Conservation (phyloP, 2,888 invertebrate genomes). For the Sesamia inferens region DNA sequence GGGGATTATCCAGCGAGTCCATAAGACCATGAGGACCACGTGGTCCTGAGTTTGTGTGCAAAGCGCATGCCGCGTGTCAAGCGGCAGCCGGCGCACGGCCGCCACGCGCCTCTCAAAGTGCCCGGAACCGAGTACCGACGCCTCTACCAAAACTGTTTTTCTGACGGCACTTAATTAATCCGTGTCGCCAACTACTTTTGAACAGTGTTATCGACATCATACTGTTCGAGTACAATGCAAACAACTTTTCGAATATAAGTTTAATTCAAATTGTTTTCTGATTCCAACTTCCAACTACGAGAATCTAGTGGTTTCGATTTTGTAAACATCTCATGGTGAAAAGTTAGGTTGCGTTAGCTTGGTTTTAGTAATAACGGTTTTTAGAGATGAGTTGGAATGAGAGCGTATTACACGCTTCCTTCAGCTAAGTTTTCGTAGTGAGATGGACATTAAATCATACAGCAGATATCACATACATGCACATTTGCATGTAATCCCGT, state of each 20-base stretch:
- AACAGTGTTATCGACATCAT: constrained; percentile 48
- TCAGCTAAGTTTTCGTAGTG: too few species aligned
- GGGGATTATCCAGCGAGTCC: constrained; percentile 80
- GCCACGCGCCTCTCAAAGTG: constrained; percentile 80
- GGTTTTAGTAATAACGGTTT: too few species aligned
- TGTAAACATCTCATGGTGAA: too few species aligned
- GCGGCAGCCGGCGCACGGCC: constrained; percentile 63
- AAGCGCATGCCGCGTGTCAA: constrained; percentile 48
- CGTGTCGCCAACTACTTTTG: constrained; percentile 74
- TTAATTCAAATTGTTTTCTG: background rate
- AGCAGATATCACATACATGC: too few species aligned
- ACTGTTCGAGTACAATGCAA: background rate
- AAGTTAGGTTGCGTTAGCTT: too few species aligned
- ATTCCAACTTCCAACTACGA: too few species aligned
- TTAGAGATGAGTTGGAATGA: too few species aligned
- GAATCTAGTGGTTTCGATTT: too few species aligned
- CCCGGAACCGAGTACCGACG: constrained; percentile 81
- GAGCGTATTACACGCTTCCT: too few species aligned
- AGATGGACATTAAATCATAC: too few species aligned
- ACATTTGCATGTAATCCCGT: too few species aligned
- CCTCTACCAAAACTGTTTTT: constrained; percentile 82
- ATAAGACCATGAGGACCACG: constrained; percentile 62
- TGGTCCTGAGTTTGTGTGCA: constrained; percentile 65
- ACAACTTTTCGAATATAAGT: constrained; percentile 2
- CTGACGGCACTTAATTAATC: constrained; percentile 87